phyloP scores from a whole-genome alignment of 2,797 vertebrate genomes.

The Odontamblyopus rebecca region DNA sequence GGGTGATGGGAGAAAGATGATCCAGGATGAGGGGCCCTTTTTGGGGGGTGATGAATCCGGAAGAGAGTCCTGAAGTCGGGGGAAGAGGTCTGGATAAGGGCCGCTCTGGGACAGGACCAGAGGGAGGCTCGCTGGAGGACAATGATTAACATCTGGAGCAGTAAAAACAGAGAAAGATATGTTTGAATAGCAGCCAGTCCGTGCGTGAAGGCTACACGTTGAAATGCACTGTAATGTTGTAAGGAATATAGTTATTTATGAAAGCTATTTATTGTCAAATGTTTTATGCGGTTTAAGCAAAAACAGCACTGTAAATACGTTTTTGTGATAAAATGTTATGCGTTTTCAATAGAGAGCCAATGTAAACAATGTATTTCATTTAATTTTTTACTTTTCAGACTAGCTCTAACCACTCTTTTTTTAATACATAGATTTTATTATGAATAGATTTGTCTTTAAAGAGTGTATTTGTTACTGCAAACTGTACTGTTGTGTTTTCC shows the following conservation, averaged over 20 bases:
- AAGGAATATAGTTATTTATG: constrained; percentile 55
- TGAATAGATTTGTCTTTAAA: background rate
- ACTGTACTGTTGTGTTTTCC: background rate
- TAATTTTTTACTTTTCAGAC: background rate
- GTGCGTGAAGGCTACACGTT: constrained; percentile 31
- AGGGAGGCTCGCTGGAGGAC: background rate
- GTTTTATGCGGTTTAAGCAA: constrained; percentile 11
- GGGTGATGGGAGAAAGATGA: background rate
- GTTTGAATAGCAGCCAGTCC: constrained; percentile 36
- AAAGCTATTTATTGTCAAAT: constrained; percentile 56
- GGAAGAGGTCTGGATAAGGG: constrained; percentile 37
- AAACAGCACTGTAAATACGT: constrained; percentile 37
- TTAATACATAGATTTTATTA: background rate
- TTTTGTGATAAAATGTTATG: constrained; percentile 32
- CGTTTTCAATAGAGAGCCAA: background rate
- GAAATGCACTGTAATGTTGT: constrained; percentile 24
- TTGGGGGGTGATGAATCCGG: constrained; percentile 17
- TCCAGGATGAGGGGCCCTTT: background rate
- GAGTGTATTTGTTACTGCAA: background rate
- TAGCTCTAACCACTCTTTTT: background rate
- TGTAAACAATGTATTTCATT: background rate
- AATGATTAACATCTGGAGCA: constrained; percentile 7
- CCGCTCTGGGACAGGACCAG: constrained; percentile 29
- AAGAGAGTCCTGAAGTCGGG: constrained; percentile 20
- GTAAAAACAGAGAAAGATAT: constrained; percentile 7